These are phyloP conservation scores for Pelecanus crispus DNA, from an alignment of 2,113 vertebrate genomes.

Conservation along the genomic window DNA sequence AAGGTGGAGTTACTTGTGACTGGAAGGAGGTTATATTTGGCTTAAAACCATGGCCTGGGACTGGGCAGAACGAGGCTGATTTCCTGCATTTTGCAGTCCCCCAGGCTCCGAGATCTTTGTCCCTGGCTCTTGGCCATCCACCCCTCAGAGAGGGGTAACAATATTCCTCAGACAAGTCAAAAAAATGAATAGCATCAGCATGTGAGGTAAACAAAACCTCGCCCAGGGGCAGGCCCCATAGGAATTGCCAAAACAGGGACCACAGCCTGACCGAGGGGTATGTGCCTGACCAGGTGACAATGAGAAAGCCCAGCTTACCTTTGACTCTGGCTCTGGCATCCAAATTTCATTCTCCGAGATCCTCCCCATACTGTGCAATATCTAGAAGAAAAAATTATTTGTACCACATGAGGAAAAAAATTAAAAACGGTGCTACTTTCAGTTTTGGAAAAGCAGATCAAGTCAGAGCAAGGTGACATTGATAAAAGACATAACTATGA, in stretches of 20 bases:
- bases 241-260: background rate
- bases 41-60: background rate
- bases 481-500: background rate
- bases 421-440: background rate
- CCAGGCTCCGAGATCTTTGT: background rate
- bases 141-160: background rate
- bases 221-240: background rate
- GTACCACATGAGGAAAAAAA: background rate
- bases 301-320: constrained; percentile 59
- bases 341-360: constrained; percentile 82
- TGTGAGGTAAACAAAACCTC: background rate
- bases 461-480: background rate
- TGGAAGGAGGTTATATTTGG: background rate
- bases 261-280: background rate
- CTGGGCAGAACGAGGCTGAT: background rate
- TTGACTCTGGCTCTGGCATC: constrained; percentile 80
- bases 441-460: background rate
- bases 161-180: background rate
- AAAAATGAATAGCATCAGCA: background rate
- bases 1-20: background rate
- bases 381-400: constrained; percentile 67
- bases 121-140: background rate
- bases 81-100: background rate
- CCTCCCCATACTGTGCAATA: constrained; percentile 82
- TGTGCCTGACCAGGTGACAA: background rate